Evolutionary conservation across 2,888 invertebrate species (phyloP).

Genomic region (Drosophila anceps): DNA sequence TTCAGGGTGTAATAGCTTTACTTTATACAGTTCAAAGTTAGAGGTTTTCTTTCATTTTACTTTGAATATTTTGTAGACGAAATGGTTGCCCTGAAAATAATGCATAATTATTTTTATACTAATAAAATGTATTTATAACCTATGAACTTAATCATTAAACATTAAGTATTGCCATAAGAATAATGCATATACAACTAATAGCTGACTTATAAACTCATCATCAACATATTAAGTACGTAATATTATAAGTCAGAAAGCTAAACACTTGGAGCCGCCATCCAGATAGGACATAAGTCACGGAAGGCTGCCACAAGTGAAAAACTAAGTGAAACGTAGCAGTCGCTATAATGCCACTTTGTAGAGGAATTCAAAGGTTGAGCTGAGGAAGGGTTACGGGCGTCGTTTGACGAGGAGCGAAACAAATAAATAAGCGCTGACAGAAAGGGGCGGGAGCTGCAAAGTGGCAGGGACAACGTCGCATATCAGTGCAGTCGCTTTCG

Average conservation of each 20-base stretch:
- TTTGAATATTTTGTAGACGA: no score
- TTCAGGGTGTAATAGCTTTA: no score
- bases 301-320: slow-evolving; percentile 38
- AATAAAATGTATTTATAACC: no score
- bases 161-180: background rate
- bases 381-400: background rate
- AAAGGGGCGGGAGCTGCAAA: slow-evolving; percentile 18
- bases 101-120: no score
- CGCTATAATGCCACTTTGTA: slow-evolving; percentile 57
- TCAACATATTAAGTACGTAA: background rate
- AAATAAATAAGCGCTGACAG: slow-evolving; percentile 61
- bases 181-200: background rate
- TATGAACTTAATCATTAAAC: no score
- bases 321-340: slow-evolving; percentile 56
- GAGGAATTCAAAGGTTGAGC: slow-evolving; percentile 41
- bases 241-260: slow-evolving; percentile 1
- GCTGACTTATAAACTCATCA: no score
- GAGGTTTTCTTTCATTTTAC: no score
- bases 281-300: slow-evolving; percentile 50
- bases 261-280: slow-evolving; percentile 19
- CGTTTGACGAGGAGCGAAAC: slow-evolving; percentile 47
- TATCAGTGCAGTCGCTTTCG: slow-evolving; percentile 61
- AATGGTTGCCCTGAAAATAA: no score
- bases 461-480: slow-evolving; percentile 64
- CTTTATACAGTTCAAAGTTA: no score